A percentile compares a stretch with the other conserved stretches of the same genome.
Evolutionary conservation across 2,888 invertebrate genomes (phyloP).

Genomic region (Lordiphosa fenestrarum): DNA sequence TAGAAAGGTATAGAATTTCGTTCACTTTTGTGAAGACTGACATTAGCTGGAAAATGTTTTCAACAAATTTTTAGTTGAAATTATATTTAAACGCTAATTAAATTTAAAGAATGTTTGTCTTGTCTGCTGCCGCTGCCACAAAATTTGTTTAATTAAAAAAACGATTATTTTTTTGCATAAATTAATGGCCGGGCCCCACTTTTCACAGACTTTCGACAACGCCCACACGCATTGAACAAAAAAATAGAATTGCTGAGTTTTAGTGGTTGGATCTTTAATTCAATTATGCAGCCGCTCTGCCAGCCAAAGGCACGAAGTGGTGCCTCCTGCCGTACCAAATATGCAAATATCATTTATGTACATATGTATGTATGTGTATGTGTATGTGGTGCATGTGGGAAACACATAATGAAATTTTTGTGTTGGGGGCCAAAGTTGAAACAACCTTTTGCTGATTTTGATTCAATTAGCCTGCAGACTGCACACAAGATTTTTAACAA

Average conservation of each 20-base stretch:
- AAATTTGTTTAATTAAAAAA: slow-evolving; percentile 30
- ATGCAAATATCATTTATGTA: too few relatives aligned
- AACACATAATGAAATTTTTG: too few relatives aligned
- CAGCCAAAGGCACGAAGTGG: too few relatives aligned
- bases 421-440: too few relatives aligned
- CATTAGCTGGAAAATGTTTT: slow-evolving; percentile 4
- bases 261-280: not conserved
- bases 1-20: not conserved
- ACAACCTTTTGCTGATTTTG: too few relatives aligned
- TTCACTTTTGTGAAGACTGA: not conserved
- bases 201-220: not conserved
- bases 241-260: not conserved
- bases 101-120: slow-evolving; percentile 20
- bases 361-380: too few relatives aligned
- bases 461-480: too few relatives aligned
- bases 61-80: slow-evolving; percentile 10
- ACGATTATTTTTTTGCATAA: slow-evolving; percentile 18
- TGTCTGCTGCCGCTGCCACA: slow-evolving; percentile 3
- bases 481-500: too few relatives aligned
- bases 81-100: slow-evolving; percentile 30
- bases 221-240: not conserved
- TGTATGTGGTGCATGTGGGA: too few relatives aligned
- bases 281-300: not conserved
- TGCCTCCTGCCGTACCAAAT: too few relatives aligned
- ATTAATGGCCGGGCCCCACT: slow-evolving; percentile 1